Evolutionary conservation across 2,888 invertebrate genomes (phyloP).

Genomic region (Drosophila neonasuta): DNA sequence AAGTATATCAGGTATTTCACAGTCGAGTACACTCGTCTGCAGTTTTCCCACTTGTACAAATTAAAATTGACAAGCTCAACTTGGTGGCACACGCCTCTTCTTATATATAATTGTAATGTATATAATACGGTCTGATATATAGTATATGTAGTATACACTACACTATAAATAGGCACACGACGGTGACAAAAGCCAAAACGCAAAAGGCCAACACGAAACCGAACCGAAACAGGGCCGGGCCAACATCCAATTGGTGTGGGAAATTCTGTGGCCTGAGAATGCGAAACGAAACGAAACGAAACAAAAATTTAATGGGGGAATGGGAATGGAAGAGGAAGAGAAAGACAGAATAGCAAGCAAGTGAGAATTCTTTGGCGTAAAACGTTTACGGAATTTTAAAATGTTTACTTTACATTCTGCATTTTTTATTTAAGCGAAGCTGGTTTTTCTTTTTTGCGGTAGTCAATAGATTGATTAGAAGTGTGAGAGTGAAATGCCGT

Average conservation of each 20-base stretch:
- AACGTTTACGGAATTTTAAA: slow-evolving; percentile 68
- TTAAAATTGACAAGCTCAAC: slow-evolving; percentile 57
- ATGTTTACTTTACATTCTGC: slow-evolving; percentile 41
- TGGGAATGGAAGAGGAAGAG: neutral
- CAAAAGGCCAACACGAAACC: slow-evolving; percentile 25
- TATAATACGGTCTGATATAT: neutral
- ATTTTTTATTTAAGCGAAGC: slow-evolving; percentile 26
- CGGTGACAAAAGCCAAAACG: slow-evolving; percentile 36
- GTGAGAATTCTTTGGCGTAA: slow-evolving; percentile 31
- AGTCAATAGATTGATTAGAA: slow-evolving; percentile 50
- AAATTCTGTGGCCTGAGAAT: slow-evolving; percentile 1
- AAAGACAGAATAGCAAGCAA: slow-evolving; percentile 11
- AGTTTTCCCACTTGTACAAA: slow-evolving; percentile 22
- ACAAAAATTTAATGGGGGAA: neutral
- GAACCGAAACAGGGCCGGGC: slow-evolving; percentile 10
- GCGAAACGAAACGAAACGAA: neutral
- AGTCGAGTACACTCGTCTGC: too few species aligned
- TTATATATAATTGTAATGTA: slow-evolving; percentile 8
- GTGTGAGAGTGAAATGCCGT: neutral
- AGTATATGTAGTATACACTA: slow-evolving; percentile 2
- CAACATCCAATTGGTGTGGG: slow-evolving; percentile 10
- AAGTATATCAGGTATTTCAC: too few species aligned
- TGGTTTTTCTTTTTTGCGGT: slow-evolving; percentile 12
- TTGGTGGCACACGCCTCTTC: slow-evolving; percentile 9
- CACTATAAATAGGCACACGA: slow-evolving; percentile 37